Conservation (phyloP, 2,888 invertebrate genomes). For the Oscheius sp. region DNA sequence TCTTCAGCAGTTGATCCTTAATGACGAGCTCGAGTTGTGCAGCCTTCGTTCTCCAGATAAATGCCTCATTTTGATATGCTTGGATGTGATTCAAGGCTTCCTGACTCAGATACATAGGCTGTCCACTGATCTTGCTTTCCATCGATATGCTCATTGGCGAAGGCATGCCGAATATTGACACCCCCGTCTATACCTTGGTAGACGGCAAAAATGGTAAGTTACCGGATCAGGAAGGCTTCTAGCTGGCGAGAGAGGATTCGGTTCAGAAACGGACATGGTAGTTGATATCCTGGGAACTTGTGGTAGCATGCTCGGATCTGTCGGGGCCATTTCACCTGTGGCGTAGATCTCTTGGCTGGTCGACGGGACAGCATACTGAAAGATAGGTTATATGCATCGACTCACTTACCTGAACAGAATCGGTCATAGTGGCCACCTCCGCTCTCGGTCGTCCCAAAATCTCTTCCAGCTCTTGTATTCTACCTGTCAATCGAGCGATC, state of each 20-base stretch:
- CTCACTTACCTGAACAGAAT: conserved; percentile 33
- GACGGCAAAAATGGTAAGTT: not conserved
- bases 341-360: conserved; percentile 11
- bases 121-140: conserved; percentile 40
- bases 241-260: conserved; percentile 29
- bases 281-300: conserved; percentile 12
- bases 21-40: conserved; percentile 71
- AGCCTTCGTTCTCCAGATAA: conserved; percentile 72
- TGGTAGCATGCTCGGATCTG: conserved; percentile 39
- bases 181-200: not conserved
- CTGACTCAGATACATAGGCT: conserved; percentile 49
- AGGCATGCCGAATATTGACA: not conserved
- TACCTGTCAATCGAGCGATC: conserved; percentile 48
- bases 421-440: conserved; percentile 51
- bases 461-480: conserved; percentile 48
- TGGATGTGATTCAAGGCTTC: conserved; percentile 57
- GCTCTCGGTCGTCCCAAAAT: conserved; percentile 20
- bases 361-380: conserved; percentile 26
- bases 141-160: conserved; percentile 38
- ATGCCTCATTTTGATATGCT: conserved; percentile 72
- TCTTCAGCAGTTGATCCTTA: conserved; percentile 65
- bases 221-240: conserved; percentile 20
- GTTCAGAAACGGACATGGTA: conserved; percentile 1
- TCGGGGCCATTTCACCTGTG: conserved; percentile 46
- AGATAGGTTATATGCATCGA: conserved; percentile 39